These are phyloP conservation scores for Helarctos malayanus DNA, from an alignment of 2,797 vertebrate genomes.

Conservation along the genomic window DNA sequence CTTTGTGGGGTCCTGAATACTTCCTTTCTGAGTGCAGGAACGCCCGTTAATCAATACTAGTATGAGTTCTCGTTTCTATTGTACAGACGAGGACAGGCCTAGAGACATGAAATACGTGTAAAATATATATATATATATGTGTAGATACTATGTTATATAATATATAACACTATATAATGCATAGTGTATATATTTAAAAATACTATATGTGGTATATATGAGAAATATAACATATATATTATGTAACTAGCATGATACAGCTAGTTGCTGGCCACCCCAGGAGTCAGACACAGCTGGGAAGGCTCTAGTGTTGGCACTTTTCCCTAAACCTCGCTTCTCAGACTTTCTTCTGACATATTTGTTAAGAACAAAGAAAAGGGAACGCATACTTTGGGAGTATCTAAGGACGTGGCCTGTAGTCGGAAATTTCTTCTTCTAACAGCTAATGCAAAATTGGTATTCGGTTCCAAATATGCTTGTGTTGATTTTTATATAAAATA, in stretches of 20 bases:
- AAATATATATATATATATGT: background rate
- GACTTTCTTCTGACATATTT: background rate
- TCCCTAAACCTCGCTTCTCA: background rate
- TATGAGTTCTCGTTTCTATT: background rate
- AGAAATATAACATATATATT: background rate
- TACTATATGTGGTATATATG: background rate
- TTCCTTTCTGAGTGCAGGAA: background rate
- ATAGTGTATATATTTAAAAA: background rate
- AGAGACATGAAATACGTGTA: background rate
- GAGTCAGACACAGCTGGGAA: background rate
- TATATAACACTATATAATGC: background rate
- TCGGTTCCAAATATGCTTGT: background rate
- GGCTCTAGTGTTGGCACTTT: background rate
- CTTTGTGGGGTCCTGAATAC: background rate
- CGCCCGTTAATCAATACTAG: background rate
- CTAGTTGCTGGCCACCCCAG: fast-evolving
- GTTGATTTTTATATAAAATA: conserved; percentile 4
- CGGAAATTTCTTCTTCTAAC: conserved; percentile 37
- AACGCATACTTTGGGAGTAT: background rate
- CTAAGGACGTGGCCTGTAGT: background rate
- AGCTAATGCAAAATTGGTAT: background rate
- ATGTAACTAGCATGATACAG: background rate
- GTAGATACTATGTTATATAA: background rate
- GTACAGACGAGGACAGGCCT: background rate
- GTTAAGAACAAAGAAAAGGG: background rate